Evolutionary conservation across 2,888 invertebrate species (phyloP).

Genomic region (Heteromurus nitidus): DNA sequence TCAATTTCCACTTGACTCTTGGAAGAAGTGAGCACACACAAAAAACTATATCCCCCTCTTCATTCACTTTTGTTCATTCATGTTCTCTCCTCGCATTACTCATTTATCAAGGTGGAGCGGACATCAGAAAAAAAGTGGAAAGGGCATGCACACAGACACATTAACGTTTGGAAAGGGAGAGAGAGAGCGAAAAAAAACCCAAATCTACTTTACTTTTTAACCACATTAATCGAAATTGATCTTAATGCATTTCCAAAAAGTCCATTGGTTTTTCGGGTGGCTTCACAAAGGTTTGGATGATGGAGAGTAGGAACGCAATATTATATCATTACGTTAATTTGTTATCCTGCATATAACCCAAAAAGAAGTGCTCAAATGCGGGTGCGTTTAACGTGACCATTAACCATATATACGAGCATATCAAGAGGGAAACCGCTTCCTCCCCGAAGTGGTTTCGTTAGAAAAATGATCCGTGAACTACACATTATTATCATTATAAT

Average conservation of each 20-base stretch:
- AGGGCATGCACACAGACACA: constrained; percentile 24
- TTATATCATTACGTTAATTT: constrained; percentile 72
- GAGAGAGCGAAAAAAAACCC: too few species aligned
- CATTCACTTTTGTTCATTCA: too few species aligned
- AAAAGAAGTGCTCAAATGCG: neutral
- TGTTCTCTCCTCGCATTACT: constrained; percentile 42
- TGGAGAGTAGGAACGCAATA: constrained; percentile 56
- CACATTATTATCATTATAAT: too few species aligned
- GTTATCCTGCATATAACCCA: constrained; percentile 30
- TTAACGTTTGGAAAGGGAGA: constrained; percentile 13
- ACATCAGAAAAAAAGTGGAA: constrained; percentile 37
- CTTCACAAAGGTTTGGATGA: neutral
- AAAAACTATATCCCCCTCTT: neutral
- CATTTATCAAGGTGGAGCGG: constrained; percentile 61
- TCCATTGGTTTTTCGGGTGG: constrained; percentile 60
- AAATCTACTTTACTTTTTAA: constrained; percentile 43
- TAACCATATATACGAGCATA: too few species aligned
- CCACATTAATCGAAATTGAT: constrained; percentile 71
- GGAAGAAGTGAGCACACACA: too few species aligned
- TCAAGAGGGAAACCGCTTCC: constrained; percentile 27
- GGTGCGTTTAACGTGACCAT: too few species aligned
- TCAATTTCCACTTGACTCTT: too few species aligned
- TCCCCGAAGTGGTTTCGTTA: constrained; percentile 17
- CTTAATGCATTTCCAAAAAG: constrained; percentile 71
- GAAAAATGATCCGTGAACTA: constrained; percentile 57